Evolutionary conservation across 2,113 vertebrate genomes (phyloP), one percentile per base, ranked within the genome.

Genomic region (Perognathus longimembris): DNA sequence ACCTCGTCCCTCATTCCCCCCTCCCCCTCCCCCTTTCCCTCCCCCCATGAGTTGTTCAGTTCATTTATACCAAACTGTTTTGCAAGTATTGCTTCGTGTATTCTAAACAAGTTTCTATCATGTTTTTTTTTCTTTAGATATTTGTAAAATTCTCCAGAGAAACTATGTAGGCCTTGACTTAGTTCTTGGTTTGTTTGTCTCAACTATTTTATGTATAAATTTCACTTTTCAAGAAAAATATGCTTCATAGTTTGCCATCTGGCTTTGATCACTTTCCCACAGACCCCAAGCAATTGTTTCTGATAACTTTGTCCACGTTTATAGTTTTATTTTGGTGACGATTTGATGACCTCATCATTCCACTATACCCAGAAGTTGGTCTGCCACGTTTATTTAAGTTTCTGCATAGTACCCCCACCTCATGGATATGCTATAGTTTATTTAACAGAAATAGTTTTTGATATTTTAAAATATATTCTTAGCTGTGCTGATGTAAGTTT

Each of bases 241-340:
- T 67, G 1, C 21, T 85, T 95, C 34, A 77, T 26, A 85, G 3
- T 92, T 95, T 95, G 32, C 90, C 45, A 8, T n/a, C 18, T 70
- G 22, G 7, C 34, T 88, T 89, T 83, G 42, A 18, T 82, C 12
- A 78, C n/a, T 74, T 92, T 85, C 28, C 50, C 42, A 24, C 61
- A 75, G 50, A 9, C 11, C n/a, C 8, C 20, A 91, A 42, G 30
- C 63, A 21, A 28, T 83, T 91, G 9, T 76, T 90, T 89, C 85
- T 90, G 40, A 64, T 84, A 28, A 67, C 26, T 69, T 90, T 92
- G 21, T 50, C n/a, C 17, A 64, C 28, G 73, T 85, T 75, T 59
- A 59, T 95, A 54, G 21, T 92, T 96, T 67, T 75, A 82, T 92
- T 92, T 92, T 95, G 34, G 7, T 40, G 70, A 20, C 0, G 7